Evolutionary conservation across 2,113 vertebrate genomes (phyloP), one percentile per base, ranked within the genome.

Genomic region (Ictalurus furcatus): DNA sequence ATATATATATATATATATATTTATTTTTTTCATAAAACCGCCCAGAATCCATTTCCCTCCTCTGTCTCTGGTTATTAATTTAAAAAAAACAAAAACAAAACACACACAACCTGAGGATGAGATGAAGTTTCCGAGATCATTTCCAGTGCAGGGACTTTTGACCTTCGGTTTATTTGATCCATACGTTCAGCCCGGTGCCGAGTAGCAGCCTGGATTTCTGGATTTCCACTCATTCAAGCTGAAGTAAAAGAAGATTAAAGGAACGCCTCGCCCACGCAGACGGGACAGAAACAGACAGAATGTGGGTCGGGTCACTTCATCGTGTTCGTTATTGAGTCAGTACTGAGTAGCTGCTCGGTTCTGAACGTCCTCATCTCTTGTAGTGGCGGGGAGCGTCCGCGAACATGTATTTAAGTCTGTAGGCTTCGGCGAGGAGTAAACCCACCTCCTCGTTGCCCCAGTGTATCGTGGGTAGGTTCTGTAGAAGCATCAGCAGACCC

Each of bases 351-450:
- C 14, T 5, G 71, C 59, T 54, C 30, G 12, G 37, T 34, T 85
- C 28, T 6, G 69, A 79, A 67, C 71, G 82, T 91, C 90, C 95
- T 96, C 98, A 99, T 96, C 98, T 98, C 93, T 97, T 97, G 93
- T 99, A 99, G 96, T 99, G 98, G 89, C 98, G 99, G 8, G 98
- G 98, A 28, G 98, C 98, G 0, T 99, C 98, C 0, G 98, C 98
- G 88, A 99, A 99, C 98, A 98, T 99, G 93, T 99, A 99, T 94
- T 99, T 99, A 85, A 99, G 97, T 96, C 98, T 97, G 93, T 99
- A 99, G 0, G 98, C 98, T 94, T 99, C 98, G 0, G 98, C 98
- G 19, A 99, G 96, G 34, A 99, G 97, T 73, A 99, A 97, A 58
- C 98, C 97, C 8, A 99, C 97, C 92, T 99, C 98, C 91, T 99